Conservation (phyloP, 2,113 vertebrate species). For the Capreolus pygargus region DNA sequence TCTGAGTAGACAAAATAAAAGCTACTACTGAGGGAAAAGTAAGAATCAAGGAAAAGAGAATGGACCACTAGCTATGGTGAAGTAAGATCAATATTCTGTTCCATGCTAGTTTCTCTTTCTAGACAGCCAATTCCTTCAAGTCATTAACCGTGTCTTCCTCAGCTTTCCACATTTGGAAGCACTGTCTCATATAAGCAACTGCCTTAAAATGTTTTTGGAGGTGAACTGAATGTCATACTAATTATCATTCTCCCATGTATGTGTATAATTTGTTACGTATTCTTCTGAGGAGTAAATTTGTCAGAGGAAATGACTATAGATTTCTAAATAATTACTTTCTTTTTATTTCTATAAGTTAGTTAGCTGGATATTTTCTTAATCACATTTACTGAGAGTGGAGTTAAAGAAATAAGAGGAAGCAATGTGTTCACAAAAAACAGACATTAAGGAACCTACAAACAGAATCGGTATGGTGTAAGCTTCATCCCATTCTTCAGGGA, state of each 20-base stretch:
- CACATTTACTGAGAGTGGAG: neutral
- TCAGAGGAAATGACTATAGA: neutral
- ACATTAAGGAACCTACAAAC: neutral
- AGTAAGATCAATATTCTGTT: neutral
- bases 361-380: slow-evolving; percentile 59
- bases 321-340: slow-evolving; percentile 52
- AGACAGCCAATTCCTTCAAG: neutral
- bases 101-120: neutral
- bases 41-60: neutral
- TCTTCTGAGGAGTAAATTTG: neutral
- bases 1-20: neutral
- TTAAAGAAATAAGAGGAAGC: neutral
- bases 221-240: neutral
- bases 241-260: neutral
- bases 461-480: neutral
- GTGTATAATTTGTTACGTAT: neutral
- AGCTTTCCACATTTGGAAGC: neutral
- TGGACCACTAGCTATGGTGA: neutral
- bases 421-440: neutral
- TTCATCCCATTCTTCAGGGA: neutral
- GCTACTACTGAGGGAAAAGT: neutral
- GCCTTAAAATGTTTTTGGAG: neutral
- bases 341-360: slow-evolving; percentile 33
- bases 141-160: neutral
- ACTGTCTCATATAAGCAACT: neutral